Percentiles rank a stretch among this genome's conserved stretches.
Evolutionary conservation across 2,888 invertebrate species (phyloP).

Genomic region (Fragum fragum): DNA sequence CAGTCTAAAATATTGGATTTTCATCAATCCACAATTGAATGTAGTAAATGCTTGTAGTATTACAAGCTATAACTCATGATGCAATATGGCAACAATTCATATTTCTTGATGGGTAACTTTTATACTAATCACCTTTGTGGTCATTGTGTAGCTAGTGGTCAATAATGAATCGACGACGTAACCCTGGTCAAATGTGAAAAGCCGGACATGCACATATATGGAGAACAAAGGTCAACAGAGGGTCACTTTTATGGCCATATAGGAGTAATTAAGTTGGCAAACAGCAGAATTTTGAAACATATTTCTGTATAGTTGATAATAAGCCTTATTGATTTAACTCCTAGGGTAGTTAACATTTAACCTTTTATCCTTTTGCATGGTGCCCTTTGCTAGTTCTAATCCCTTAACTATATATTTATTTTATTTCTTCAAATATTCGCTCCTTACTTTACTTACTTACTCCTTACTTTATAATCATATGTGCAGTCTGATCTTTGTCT

Average conservation of each 20-base stretch:
- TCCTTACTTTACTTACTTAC: no score
- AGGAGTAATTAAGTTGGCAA: constrained; percentile 26
- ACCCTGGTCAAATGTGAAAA: constrained; percentile 67
- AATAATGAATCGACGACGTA: constrained; percentile 55
- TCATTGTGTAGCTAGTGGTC: constrained; percentile 26
- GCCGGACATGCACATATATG: constrained; percentile 56
- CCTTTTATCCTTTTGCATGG: background rate
- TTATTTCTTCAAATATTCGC: no score
- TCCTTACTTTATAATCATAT: no score
- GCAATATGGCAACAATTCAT: background rate
- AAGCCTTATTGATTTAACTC: constrained; percentile 1
- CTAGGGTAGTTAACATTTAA: background rate
- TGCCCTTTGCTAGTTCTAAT: no score
- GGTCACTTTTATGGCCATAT: constrained; percentile 32
- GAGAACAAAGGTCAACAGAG: constrained; percentile 49
- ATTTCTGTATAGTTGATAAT: background rate
- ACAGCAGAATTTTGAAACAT: constrained; percentile 24
- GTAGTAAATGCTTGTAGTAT: no score
- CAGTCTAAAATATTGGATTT: no score
- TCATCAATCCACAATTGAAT: no score
- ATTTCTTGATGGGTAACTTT: background rate
- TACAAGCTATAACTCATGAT: background rate
- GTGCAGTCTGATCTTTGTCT: no score
- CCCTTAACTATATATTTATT: no score
- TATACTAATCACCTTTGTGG: background rate